These are phyloP conservation scores for Phenganax subtilis DNA, from an alignment of 92 coral and sea anemone species.

Conservation along the genomic window DNA sequence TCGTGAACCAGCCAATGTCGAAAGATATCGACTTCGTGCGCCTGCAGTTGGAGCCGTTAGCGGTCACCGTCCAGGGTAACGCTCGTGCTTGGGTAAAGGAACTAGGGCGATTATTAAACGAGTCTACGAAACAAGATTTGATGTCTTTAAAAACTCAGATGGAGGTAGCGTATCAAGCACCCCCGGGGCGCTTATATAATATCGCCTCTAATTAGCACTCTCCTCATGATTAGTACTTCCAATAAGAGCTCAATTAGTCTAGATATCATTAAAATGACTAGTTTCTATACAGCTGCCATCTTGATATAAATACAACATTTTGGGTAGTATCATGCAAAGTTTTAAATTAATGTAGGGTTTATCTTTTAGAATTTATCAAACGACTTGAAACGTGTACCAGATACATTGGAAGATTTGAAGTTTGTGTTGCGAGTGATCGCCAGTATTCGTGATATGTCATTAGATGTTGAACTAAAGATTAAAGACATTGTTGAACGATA, in stretches of 20 bases:
- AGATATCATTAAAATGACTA: too few relatives aligned
- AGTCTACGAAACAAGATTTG: conserved; percentile 85
- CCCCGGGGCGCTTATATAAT: too few relatives aligned
- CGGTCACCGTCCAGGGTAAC: conserved; percentile 86
- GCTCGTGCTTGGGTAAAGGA: conserved; percentile 99
- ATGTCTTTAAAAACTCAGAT: conserved; percentile 73
- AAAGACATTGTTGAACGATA: conserved; percentile 91
- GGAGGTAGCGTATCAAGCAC: conserved; percentile 54
- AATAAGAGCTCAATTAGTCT: too few relatives aligned
- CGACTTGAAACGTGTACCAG: conserved; percentile 82
- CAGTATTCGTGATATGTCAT: conserved; percentile 92
- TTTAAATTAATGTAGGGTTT: background rate
- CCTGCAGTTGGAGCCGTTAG: conserved; percentile 93
- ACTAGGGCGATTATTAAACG: conserved; percentile 84
- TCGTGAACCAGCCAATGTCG: conserved; percentile 78
- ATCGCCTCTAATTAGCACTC: too few relatives aligned
- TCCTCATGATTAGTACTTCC: too few relatives aligned
- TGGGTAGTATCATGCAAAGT: background rate
- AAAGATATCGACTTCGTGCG: conserved; percentile 86
- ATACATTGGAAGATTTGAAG: conserved; percentile 91
- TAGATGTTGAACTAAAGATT: conserved; percentile 85
- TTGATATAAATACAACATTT: background rate
- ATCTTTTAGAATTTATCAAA: conserved; percentile 61
- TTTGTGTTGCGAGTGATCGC: conserved; percentile 97
- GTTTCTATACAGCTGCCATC: too few relatives aligned